A percentile compares a stretch with the other conserved stretches of the same genome.
Evolutionary conservation across 2,888 invertebrate species (phyloP).

Genomic region (Drosophila formosana): DNA sequence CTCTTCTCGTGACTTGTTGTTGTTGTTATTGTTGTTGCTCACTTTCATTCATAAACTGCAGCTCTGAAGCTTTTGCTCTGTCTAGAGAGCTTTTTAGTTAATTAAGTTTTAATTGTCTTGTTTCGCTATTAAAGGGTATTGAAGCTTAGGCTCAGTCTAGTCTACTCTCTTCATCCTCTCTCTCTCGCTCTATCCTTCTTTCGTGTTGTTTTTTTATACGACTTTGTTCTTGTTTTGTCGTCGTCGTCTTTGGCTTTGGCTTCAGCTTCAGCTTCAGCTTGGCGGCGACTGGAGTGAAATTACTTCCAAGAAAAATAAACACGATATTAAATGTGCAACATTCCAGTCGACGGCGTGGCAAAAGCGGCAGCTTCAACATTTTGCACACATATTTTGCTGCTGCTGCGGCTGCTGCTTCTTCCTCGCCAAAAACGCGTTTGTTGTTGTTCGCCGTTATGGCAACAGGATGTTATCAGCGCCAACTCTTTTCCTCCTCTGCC

Average conservation of each 20-base stretch:
- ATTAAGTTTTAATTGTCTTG: conserved; percentile 5
- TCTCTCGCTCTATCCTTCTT: not conserved
- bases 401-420: conserved; percentile 1
- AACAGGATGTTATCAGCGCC: conserved; percentile 51
- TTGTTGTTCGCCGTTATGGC: conserved; percentile 48
- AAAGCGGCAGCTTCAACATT: conserved; percentile 26
- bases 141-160: not conserved
- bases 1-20: not conserved
- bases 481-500: not conserved
- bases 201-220: conserved; percentile 14
- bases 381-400: conserved; percentile 28
- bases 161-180: not conserved
- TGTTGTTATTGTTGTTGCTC: not conserved
- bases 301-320: conserved; percentile 79
- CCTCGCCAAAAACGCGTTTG: conserved; percentile 26
- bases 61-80: not conserved
- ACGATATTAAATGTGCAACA: conserved; percentile 79
- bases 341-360: conserved; percentile 58
- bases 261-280: conserved; percentile 30
- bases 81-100: not conserved
- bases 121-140: conserved; percentile 30
- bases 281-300: conserved; percentile 67
- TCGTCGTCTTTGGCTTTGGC: conserved; percentile 5
- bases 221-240: conserved; percentile 27
- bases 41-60: conserved; percentile 23